Conservation (phyloP, 2,113 vertebrate species). For the Tichodroma muraria region DNA sequence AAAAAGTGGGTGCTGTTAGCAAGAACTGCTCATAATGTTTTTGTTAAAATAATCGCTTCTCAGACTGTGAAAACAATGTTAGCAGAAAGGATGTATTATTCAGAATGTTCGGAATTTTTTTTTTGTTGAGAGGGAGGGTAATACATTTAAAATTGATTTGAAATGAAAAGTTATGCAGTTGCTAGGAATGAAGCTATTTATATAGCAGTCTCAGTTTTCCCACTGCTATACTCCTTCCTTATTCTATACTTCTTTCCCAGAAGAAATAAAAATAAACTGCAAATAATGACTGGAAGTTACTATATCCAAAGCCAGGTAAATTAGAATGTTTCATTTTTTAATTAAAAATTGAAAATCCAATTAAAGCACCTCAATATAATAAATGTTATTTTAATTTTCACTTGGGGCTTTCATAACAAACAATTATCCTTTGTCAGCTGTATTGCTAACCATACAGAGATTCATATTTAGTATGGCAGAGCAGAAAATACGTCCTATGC, state of each 20-base stretch:
- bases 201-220: constrained; percentile 18
- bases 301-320: not conserved
- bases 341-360: not conserved
- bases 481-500: not conserved
- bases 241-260: not conserved
- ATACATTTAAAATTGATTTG: constrained; percentile 48
- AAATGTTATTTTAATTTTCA: not conserved
- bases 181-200: constrained; percentile 33
- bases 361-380: not conserved
- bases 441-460: not conserved
- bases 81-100: constrained; percentile 36
- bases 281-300: not conserved
- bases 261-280: constrained; percentile 15
- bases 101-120: not conserved
- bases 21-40: constrained; percentile 21
- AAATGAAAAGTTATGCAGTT: constrained; percentile 51
- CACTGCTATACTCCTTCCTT: not conserved
- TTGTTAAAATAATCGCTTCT: constrained; percentile 44
- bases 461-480: not conserved
- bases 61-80: constrained; percentile 30
- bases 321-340: not conserved
- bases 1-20: not conserved
- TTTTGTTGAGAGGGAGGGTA: constrained; percentile 5
- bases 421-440: not conserved
- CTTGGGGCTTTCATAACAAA: not conserved